Base-by-base conservation (phyloP, 2,888 invertebrate genomes). In the Thereva unica region DNA sequence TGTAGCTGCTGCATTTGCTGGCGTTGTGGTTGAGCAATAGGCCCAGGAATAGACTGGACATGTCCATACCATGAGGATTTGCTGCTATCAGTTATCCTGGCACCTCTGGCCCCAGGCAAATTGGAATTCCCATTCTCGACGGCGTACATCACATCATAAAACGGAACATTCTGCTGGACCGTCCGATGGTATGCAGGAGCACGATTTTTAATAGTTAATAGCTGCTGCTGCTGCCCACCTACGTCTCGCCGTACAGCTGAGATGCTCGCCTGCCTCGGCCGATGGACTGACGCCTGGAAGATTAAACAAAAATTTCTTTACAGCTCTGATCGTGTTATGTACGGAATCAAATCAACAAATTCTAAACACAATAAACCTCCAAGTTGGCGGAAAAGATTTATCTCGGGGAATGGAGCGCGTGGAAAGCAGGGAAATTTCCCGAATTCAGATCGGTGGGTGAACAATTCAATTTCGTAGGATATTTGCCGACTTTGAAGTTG, bases 271-370 rank as follows among this genome's bases (percentile, higher is more conserved):
- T 76, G 77, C 45, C 77, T 73, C 44, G 76, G 72, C 10, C 76
- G 75, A 71, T 77, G 76, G 67, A 77, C 77, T 44, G 77, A 77
- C 54, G 77, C 77, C 77, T 77, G 57, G 5, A 71, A 72, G 52
- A 50, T 38, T 12, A 10, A 45, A 44, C 38, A 61, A 45, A 37
- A 41, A 41, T 40, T 50, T 9, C 8, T 40, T 57, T 37, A 44
- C 23, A 66, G 34, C 35, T 56, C 23, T 9, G 35, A 50, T 41
- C 9, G 5, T 50, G 35, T 7, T 9, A 9, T 6, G 8, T 10
- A 40, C 49, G 35, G 40, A 49, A 35, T 63, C 5, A 38, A 63
- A 50, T 59, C 59, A 41, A 59, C 12, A 47, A n/a, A 38, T 35
- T 44, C n/a, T 12, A 44, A 45, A 49, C 37, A 37, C 59, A 38